phyloP scores from a whole-genome alignment of 2,113 vertebrate species.

The Aspidoscelis tigris region DNA sequence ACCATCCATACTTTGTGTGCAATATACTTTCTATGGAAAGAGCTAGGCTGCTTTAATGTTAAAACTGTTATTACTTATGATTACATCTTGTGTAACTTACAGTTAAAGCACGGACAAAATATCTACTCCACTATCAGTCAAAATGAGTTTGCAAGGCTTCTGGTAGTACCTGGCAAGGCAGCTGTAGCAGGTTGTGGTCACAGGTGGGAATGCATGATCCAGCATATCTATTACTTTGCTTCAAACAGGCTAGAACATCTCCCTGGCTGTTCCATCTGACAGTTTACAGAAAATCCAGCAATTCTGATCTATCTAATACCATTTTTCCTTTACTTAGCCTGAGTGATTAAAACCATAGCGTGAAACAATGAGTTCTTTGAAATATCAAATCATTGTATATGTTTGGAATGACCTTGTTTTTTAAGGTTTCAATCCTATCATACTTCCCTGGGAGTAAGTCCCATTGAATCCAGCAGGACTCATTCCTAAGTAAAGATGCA shows the following conservation, averaged over 20 bases:
- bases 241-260: not conserved
- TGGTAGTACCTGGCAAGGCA: not conserved
- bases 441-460: not conserved
- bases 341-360: not conserved
- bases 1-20: not conserved
- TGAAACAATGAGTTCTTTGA: not conserved
- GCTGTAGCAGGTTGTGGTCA: not conserved
- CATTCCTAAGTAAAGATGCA: not conserved
- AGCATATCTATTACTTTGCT: not conserved
- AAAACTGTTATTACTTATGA: not conserved
- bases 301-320: not conserved
- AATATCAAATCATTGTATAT: not conserved
- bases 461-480: not conserved
- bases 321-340: not conserved
- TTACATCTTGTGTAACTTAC: not conserved
- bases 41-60: not conserved
- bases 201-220: not conserved
- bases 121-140: not conserved
- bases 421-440: not conserved
- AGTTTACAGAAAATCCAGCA: not conserved
- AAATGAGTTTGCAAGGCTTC: not conserved
- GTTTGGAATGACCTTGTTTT: not conserved
- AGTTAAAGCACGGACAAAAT: not conserved
- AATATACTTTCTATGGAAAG: conserved; percentile 2
- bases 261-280: not conserved